Evolutionary conservation across 2,797 vertebrate species (phyloP).

Genomic region (Sphenodon punctatus): DNA sequence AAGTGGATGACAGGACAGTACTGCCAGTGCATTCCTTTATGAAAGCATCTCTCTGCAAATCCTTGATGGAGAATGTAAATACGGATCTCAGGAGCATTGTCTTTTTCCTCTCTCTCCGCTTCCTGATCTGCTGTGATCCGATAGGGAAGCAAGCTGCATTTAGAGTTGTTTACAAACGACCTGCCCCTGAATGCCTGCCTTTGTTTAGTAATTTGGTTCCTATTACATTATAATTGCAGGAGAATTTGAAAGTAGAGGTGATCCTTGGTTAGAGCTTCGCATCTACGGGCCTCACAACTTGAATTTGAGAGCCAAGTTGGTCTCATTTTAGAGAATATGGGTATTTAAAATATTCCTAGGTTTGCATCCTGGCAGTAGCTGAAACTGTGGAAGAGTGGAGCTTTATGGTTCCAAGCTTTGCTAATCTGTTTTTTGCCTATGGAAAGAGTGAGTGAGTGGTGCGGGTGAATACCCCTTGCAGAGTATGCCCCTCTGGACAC

Average conservation of each 20-base stretch:
- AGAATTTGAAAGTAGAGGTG: background rate
- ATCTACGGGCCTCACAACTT: background rate
- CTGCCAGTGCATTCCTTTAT: background rate
- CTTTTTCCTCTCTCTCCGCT: conserved; percentile 34
- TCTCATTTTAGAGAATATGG: too few relatives aligned
- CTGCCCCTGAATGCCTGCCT: background rate
- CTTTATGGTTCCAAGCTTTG: too few relatives aligned
- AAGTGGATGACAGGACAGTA: background rate
- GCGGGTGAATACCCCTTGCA: too few relatives aligned
- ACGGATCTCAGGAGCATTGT: background rate
- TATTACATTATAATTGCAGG: background rate
- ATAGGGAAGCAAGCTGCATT: background rate
- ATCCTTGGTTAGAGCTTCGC: fast-evolving
- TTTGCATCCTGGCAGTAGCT: too few relatives aligned
- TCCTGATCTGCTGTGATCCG: conserved; percentile 25
- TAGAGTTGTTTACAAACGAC: background rate
- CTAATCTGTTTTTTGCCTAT: too few relatives aligned
- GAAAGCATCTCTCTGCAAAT: background rate
- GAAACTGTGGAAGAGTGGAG: too few relatives aligned
- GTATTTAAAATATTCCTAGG: too few relatives aligned
- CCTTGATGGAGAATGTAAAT: conserved; percentile 3
- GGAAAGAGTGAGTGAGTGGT: too few relatives aligned
- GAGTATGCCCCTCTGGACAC: too few relatives aligned
- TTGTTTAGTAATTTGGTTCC: fast-evolving
- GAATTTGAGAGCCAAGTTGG: background rate